A percentile compares a stretch with the other conserved stretches of the same genome.
These are phyloP conservation scores for Idris sp. DNA, from an alignment of 1,140 invertebrate genomes.

Conservation along the genomic window DNA sequence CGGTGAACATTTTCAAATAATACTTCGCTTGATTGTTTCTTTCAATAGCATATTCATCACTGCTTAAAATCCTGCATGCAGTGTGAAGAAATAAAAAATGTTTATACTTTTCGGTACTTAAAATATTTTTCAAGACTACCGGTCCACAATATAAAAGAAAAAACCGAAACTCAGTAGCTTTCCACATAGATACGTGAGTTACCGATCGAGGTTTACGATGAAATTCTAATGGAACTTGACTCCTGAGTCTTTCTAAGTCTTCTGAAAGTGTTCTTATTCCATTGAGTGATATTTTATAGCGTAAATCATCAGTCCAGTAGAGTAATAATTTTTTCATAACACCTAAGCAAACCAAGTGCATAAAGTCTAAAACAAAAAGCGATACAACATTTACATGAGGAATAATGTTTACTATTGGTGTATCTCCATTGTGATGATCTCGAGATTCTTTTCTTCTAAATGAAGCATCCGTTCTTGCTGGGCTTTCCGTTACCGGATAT, in stretches of 20 bases:
- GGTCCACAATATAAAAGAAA: constrained; percentile 46
- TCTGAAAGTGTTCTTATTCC: constrained; percentile 16
- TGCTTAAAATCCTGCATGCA: constrained; percentile 36
- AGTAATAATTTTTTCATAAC: constrained; percentile 29
- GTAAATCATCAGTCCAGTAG: constrained; percentile 9
- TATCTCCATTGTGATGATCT: constrained; percentile 17
- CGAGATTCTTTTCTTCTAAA: constrained; percentile 18
- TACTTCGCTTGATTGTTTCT: constrained; percentile 30
- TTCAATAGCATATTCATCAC: constrained; percentile 7
- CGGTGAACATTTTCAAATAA: constrained; percentile 29
- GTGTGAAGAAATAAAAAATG: constrained; percentile 53
- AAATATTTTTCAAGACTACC: constrained; percentile 38
- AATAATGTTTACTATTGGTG: constrained; percentile 13
- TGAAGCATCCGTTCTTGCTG: constrained; percentile 13
- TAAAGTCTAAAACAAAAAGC: constrained; percentile 21
- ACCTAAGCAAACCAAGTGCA: constrained; percentile 18
- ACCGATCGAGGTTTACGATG: constrained; percentile 29
- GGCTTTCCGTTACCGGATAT: constrained; percentile 1
- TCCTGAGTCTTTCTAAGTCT: constrained; percentile 15
- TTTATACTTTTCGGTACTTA: constrained; percentile 22
- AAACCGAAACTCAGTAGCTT: constrained; percentile 36
- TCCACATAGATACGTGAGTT: constrained; percentile 27
- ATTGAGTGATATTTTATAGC: constrained; percentile 18
- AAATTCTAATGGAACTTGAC: constrained; percentile 30
- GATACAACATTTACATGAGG: constrained; percentile 5